Evolutionary conservation across 2,113 vertebrate genomes (phyloP), one percentile per base, ranked within the genome.

Genomic region (Ranitomeya imitator): DNA sequence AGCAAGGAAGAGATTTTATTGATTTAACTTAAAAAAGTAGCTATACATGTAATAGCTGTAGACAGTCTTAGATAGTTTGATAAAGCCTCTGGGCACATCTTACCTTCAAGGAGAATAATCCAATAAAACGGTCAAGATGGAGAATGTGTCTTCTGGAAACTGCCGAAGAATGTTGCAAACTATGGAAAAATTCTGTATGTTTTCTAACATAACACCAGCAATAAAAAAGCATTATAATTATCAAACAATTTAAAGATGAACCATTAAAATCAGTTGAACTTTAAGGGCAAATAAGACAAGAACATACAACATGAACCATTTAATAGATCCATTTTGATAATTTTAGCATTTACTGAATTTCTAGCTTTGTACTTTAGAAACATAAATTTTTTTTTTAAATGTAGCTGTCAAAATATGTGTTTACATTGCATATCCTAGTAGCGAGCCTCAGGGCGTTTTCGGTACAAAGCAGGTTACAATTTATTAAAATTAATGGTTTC

Each of bases 41-140:
- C 60, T n/a, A 21, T 83, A 65, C 31, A 83, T 51, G 60, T 65
- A 83, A 65, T 83, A 45, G 37, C 60, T 83, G 60, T 60, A n/a
- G 45, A 83, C 80, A 65, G 60, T 18, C 60, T 83, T 59, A 51
- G 79, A 83, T 45, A 67, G 80, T n/a, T 83, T 83, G 61, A 10
- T 83, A 65, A 63, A 65, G 80, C 80, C 80, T 83, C 80, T 83
- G 80, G 80, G 80, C 80, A 67, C 80, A 83, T 83, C 60, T 83
- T 83, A 83, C 37, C 80, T 65, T 83, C 59, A 83, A 67, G 80
- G 15, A 83, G 60, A 83, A 67, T 67, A 83, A 83, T 83, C 80
- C 12, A 19, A 83, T 21, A 83, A 37, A 65, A 83, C 19, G 61
- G 52, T 67, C 61, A 63, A 82, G 80, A 52, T 67, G 31, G 80